Evolutionary conservation across 2,797 vertebrate genomes (phyloP), one percentile per base, ranked within the genome.

Genomic region (Orestias chungarensis): DNA sequence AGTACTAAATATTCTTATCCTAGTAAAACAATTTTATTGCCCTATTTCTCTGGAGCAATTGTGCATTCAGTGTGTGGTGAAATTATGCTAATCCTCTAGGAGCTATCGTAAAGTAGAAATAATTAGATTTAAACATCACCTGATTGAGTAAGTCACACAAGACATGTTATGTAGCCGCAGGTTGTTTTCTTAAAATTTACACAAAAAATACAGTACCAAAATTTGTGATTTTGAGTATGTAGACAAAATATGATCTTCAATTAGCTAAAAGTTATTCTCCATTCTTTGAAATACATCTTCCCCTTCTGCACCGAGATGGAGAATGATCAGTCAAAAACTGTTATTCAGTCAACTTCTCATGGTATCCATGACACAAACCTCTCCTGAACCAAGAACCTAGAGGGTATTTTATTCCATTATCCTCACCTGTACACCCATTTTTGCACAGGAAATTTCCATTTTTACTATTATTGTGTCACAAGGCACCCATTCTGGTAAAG

Each of bases 281-380:
- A 62, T 40, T 50, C 17, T 68, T 76, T 72, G 71, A 81, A 67
- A 69, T 29, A 14, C 67, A 54, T 62, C 74, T 82, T 79, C 78
- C 64, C 35, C 17, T 72, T 65, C 74, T 44, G 40, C 75, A 66
- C 27, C 20, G n/a, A 71, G 70, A 54, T 77, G 73, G 72, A 52
- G 75, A 71, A 86, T 72, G 68, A 88, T 90, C 81, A 74, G 85
- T 88, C 89, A 84, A 71, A 83, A 84, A 78, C 59, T 80, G 50
- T 66, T 64, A 68, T 66, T 82, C 76, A 78, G 66, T 79, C 79
- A 74, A 66, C 20, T 79, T 54, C 77, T 61, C 20, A 29, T 55
- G 27, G 42, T 76, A 69, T 64, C 20, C 3, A 35, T 38, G 68
- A 66, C 74, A 14, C 67, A 77, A 80, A 61, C 70, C 70, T 52